These are phyloP conservation scores for Cynoglossus semilaevis DNA, from an alignment of 2,113 vertebrate genomes.

Conservation along the genomic window DNA sequence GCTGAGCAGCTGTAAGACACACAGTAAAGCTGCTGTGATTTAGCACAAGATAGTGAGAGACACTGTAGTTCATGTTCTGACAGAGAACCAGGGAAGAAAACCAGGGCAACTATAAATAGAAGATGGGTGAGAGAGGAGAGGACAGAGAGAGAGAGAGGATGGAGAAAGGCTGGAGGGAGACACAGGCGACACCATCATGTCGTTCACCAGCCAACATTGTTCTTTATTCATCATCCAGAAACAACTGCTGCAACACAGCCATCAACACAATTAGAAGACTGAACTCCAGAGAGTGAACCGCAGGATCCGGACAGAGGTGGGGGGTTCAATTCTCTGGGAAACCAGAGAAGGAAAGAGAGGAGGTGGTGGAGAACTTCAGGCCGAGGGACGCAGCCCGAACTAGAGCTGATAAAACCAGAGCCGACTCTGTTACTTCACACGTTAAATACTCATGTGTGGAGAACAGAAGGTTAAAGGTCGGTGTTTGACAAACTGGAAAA, in stretches of 20 bases:
- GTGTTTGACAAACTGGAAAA: too few relatives aligned
- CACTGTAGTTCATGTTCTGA: conserved; percentile 44
- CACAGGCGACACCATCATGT: conserved; percentile 4
- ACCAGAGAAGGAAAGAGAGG: conserved; percentile 7
- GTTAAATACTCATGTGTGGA: too few relatives aligned
- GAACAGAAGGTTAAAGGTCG: too few relatives aligned
- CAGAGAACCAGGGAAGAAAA: conserved; percentile 56
- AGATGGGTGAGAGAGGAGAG: conserved; percentile 39
- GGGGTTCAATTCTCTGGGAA: conserved; percentile 47
- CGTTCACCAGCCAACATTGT: conserved; percentile 55
- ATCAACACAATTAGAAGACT: conserved; percentile 61
- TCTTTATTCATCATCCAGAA: conserved; percentile 68
- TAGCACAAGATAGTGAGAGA: conserved; percentile 37
- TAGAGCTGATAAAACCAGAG: too few relatives aligned
- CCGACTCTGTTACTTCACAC: too few relatives aligned
- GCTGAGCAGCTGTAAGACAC: conserved; percentile 12
- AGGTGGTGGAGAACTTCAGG: too few relatives aligned
- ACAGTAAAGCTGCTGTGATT: conserved; percentile 13
- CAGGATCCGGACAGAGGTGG: conserved; percentile 49
- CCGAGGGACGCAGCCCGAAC: too few relatives aligned
- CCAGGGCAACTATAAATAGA: conserved; percentile 78
- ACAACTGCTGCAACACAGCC: conserved; percentile 63
- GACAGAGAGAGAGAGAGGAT: conserved; percentile 39
- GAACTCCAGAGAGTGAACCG: conserved; percentile 54
- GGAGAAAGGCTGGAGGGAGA: conserved; percentile 34